These are phyloP conservation scores for Istiophorus platypterus DNA, from an alignment of 2,113 vertebrate species.

Conservation along the genomic window DNA sequence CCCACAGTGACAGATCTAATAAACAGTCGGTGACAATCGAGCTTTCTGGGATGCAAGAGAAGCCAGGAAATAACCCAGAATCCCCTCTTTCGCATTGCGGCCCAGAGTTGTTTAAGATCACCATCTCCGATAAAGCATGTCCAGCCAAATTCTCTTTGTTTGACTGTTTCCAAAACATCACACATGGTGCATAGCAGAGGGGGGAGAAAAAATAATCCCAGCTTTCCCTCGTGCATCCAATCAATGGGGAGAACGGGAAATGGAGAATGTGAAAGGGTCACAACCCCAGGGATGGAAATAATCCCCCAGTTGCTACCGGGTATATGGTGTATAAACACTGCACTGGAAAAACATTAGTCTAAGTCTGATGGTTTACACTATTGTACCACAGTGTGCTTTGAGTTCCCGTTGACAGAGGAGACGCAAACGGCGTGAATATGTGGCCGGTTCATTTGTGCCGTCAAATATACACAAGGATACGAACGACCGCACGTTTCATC, in stretches of 20 bases:
- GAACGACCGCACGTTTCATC: background rate
- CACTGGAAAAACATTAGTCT: slow-evolving; percentile 78
- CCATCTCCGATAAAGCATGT: slow-evolving; percentile 51
- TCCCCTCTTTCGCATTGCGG: slow-evolving; percentile 55
- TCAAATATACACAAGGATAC: background rate
- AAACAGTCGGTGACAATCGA: slow-evolving; percentile 44
- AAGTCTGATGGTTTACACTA: slow-evolving; percentile 71
- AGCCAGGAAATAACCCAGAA: slow-evolving; percentile 48
- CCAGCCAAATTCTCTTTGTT: slow-evolving; percentile 66
- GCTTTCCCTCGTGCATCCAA: slow-evolving; percentile 61
- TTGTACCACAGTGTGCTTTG: slow-evolving; percentile 46
- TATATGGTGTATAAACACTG: slow-evolving; percentile 76
- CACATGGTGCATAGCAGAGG: slow-evolving; percentile 41
- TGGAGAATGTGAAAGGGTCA: slow-evolving; percentile 76
- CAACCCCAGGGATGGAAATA: slow-evolving; percentile 68
- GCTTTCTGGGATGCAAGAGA: slow-evolving; percentile 18
- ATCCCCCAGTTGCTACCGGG: slow-evolving; percentile 77
- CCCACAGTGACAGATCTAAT: slow-evolving; percentile 22
- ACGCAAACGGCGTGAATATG: slow-evolving; percentile 24
- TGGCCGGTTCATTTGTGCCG: background rate
- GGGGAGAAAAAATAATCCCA: slow-evolving; percentile 54
- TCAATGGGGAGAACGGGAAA: slow-evolving; percentile 73
- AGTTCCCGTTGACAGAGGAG: slow-evolving; percentile 36
- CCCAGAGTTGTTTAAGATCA: slow-evolving; percentile 64
- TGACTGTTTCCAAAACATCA: slow-evolving; percentile 70